These are phyloP conservation scores for Smutsia temminckii DNA, from an alignment of 2,797 vertebrate genomes.

Conservation along the genomic window DNA sequence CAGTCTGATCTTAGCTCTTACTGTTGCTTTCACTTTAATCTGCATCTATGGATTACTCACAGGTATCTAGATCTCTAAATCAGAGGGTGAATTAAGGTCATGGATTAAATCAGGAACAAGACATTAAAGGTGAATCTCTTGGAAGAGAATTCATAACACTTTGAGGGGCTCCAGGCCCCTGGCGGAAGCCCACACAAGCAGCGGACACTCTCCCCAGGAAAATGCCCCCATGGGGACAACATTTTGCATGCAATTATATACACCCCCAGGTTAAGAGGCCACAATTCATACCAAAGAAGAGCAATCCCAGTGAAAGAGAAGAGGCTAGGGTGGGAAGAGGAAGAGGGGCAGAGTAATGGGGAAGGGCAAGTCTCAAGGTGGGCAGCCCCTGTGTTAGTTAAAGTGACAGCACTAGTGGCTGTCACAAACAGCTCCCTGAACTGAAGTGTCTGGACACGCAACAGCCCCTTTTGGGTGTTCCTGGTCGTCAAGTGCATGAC, in stretches of 20 bases:
- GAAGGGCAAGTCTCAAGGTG: neutral
- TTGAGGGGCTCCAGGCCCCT: neutral
- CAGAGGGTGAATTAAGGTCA: constrained; percentile 12
- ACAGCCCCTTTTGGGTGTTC: neutral
- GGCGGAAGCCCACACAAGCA: constrained; percentile 20
- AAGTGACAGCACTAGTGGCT: neutral
- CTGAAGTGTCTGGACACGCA: neutral
- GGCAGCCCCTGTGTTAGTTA: neutral
- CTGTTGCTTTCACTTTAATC: constrained; percentile 39
- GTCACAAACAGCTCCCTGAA: neutral
- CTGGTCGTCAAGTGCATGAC: neutral
- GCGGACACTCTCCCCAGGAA: neutral
- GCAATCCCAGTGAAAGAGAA: neutral
- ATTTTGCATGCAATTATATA: neutral
- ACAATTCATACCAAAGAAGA: neutral
- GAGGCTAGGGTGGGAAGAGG: neutral
- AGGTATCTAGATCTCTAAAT: constrained; percentile 33
- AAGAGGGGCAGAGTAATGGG: neutral
- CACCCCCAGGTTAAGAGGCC: neutral
- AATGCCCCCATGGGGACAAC: neutral
- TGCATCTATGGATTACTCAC: neutral
- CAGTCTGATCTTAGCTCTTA: neutral
- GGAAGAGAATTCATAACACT: neutral
- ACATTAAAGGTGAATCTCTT: constrained; percentile 27
- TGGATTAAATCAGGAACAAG: constrained; percentile 31